phyloP scores from a whole-genome alignment of 1,140 invertebrate genomes.

The Drosophila murphyi region DNA sequence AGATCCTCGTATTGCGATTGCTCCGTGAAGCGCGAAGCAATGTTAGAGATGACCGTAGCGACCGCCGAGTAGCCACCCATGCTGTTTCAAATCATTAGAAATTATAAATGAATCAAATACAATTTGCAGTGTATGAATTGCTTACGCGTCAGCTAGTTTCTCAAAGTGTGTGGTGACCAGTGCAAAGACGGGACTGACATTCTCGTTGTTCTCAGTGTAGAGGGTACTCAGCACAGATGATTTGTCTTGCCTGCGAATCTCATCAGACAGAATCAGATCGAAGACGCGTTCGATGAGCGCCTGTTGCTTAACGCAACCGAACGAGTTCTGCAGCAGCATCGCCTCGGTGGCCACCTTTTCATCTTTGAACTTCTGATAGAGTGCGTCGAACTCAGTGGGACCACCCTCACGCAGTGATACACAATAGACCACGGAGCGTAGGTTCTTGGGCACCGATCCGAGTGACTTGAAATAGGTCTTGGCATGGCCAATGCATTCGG shows the following conservation, averaged over 20 bases:
- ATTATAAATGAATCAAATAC: conserved; percentile 6
- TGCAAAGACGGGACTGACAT: conserved; percentile 84
- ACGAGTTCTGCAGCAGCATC: conserved; percentile 86
- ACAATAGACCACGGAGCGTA: conserved; percentile 87
- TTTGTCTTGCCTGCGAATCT: conserved; percentile 84
- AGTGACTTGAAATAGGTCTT: conserved; percentile 67
- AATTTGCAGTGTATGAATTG: conserved; percentile 15
- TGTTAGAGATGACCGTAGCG: conserved; percentile 84
- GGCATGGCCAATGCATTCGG: conserved; percentile 84
- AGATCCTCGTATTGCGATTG: conserved; percentile 79
- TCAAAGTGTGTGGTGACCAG: conserved; percentile 84
- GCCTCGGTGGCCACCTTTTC: conserved; percentile 86
- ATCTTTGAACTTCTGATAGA: conserved; percentile 85
- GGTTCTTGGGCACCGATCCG: conserved; percentile 85
- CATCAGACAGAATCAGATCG: conserved; percentile 65
- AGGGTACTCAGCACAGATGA: conserved; percentile 82
- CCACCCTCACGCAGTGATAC: conserved; percentile 85
- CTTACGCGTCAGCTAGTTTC: conserved; percentile 85
- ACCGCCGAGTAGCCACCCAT: conserved; percentile 84
- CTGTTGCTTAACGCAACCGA: conserved; percentile 86
- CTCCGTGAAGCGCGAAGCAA: conserved; percentile 85
- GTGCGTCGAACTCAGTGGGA: conserved; percentile 85
- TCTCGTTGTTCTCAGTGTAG: conserved; percentile 83
- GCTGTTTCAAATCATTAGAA: conserved; percentile 30
- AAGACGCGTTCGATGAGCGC: conserved; percentile 79